Evolutionary conservation across 2,113 vertebrate species (phyloP), one percentile per base, ranked within the genome.

Genomic region (Engystomops pustulosus): DNA sequence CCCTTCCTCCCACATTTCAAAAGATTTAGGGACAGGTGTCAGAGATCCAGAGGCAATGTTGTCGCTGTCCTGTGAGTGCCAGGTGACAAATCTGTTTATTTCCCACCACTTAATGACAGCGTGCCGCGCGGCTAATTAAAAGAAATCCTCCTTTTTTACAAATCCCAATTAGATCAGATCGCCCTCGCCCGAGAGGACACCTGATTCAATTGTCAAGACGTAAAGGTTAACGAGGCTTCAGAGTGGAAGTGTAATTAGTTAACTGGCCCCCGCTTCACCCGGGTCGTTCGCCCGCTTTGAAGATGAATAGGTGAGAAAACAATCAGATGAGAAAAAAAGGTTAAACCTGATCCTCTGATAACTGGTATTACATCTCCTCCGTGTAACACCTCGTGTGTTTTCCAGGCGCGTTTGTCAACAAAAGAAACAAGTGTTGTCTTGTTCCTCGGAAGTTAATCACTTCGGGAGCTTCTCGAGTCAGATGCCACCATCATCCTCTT

Each of bases 171-270:
- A 91, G 88, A 77, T 86, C 86, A 90, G 84, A 89, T 86, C 86
- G 91, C 86, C 89, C 84, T 87, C n/a, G 87, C 87, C 87, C 4
- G 36, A 84, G 87, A 89, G 89, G 86, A 91, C 90, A 90, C 86
- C 85, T 89, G 90, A 93, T 89, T 89, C 91, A 91, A 93, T 90
- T 89, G 88, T 91, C 90, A 88, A 80, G 87, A 86, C 87, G 83
- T 90, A 89, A 84, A 86, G 84, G 83, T 89, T 87, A 79, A 70
- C 65, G 25, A 78, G 83, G 83, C 62, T 78, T 69, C 47, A 87
- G 87, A 91, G 86, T 85, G 86, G 89, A 85, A 83, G 89, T 90
- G 86, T 86, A 91, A 87, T 86, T 85, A 36, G 74, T 70, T 32
- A 18, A 53, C 72, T n/a, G 14, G 47, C 47, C 44, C 25, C n/a